These are phyloP conservation scores for Dinothrombium tinctorium DNA, from an alignment of 1,140 invertebrate genomes.

Conservation along the genomic window DNA sequence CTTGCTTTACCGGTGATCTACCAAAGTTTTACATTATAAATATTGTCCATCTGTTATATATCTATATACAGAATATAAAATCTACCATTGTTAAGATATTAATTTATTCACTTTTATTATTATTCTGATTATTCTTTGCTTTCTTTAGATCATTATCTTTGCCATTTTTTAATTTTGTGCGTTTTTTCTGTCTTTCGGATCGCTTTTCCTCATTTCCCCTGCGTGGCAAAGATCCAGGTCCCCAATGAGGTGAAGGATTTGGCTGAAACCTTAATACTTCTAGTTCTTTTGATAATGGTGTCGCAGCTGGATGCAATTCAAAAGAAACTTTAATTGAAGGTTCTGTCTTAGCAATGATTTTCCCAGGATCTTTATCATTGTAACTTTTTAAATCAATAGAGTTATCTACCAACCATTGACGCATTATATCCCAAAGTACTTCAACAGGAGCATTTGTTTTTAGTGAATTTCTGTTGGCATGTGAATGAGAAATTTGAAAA, in stretches of 20 bases:
- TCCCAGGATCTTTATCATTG: conserved; percentile 8
- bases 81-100: no score
- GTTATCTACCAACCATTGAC: conserved; percentile 38
- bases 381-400: conserved; percentile 17
- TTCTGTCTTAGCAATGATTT: conserved; percentile 9
- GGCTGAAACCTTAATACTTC: conserved; percentile 53
- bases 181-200: no score
- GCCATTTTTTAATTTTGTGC: no score
- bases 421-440: conserved; percentile 79
- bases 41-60: no score
- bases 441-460: conserved; percentile 75
- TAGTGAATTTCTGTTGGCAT: conserved; percentile 58
- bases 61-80: no score
- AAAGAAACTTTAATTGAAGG: conserved; percentile 18
- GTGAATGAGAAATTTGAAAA: conserved; percentile 72
- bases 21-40: no score
- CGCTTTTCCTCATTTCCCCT: no score
- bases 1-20: no score
- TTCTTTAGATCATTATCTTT: no score
- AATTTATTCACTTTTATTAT: no score
- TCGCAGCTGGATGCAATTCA: conserved; percentile 38
- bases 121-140: no score
- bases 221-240: no score
- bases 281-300: conserved; percentile 47
- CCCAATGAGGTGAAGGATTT: conserved; percentile 67